Evolutionary conservation across 2,888 invertebrate species (phyloP), one percentile per base, ranked within the genome.

Genomic region (Epiblema foenella): DNA sequence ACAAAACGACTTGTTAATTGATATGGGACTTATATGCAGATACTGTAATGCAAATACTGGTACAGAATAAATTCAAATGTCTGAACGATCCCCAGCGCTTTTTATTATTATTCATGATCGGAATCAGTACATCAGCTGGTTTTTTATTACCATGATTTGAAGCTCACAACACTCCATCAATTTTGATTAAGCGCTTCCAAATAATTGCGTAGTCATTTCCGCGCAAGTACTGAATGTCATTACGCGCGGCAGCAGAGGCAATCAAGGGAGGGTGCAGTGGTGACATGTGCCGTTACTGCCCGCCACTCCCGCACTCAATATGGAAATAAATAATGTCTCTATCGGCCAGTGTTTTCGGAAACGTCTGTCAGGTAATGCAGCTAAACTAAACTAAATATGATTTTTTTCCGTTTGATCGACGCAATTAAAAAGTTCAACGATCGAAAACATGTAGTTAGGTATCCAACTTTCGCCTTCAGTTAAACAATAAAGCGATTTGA

Each of bases 201-300:
- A 64, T 73, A 68, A 74, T 74, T 66, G 68, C 60, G 68, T 42
- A 68, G 73, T 68, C 59, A 75, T 74, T 75, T 73, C 72, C 66
- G 73, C 69, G 64, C 42, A 49, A 56, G 58, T 17, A 60, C 58
- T 49, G 67, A 69, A 65, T 68, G 72, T 75, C 73, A 75, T 76
- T 76, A 75, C 49, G 70, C 52, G 46, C 65, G 68, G 68, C 69
- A 71, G 76, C 60, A 46, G 60, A 29, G 46, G 60, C 46, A 60
- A 60, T 60, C 60, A 60, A 46, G 46, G 60, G 46, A 60, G 60
- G 60, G 60, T 60, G 60, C 60, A 77, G 79, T 73, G 84, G 80
- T 82, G 84, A 83, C 83, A 79, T 76, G 75, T 76, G 81, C 80
- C 82, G 79, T 79, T 84, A 81, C 77, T 77, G 67, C 66, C 73